These are phyloP conservation scores for Tachypleus tridentatus DNA, from an alignment of 1,140 invertebrate genomes.

Conservation along the genomic window DNA sequence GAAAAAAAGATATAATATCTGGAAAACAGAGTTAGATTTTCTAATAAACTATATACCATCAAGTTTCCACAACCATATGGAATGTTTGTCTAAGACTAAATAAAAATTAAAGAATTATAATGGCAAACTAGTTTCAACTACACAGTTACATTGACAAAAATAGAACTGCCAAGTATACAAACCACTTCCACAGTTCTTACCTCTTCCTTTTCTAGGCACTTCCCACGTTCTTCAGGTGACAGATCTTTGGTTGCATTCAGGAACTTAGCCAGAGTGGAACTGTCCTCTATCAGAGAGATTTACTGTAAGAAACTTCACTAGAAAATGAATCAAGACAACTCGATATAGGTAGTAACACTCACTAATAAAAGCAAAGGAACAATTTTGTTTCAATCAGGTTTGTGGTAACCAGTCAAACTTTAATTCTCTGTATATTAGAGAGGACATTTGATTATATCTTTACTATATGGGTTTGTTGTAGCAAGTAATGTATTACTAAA, in stretches of 20 bases:
- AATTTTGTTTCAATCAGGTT: no score
- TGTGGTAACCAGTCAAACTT: no score
- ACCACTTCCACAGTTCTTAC: slow-evolving; percentile 28
- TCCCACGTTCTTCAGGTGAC: slow-evolving; percentile 57
- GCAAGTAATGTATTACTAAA: no score
- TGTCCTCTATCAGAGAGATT: slow-evolving; percentile 28
- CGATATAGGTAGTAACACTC: no score
- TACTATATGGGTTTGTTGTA: no score
- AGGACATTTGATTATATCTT: no score
- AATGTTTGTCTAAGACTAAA: background rate
- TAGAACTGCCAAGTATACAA: background rate
- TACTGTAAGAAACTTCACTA: no score
- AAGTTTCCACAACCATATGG: background rate
- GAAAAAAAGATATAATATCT: slow-evolving; percentile 11
- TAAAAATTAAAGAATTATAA: background rate
- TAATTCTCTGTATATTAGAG: no score
- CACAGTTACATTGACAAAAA: background rate
- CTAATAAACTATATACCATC: no score
- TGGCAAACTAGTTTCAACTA: background rate
- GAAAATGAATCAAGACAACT: no score
- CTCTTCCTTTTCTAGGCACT: slow-evolving; percentile 52
- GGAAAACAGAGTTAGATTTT: background rate
- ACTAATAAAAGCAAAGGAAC: background rate
- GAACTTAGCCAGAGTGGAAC: slow-evolving; percentile 65
- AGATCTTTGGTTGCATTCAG: slow-evolving; percentile 54